Conservation (phyloP, 2,888 invertebrate genomes). For the Camptogramma bilineatum region DNA sequence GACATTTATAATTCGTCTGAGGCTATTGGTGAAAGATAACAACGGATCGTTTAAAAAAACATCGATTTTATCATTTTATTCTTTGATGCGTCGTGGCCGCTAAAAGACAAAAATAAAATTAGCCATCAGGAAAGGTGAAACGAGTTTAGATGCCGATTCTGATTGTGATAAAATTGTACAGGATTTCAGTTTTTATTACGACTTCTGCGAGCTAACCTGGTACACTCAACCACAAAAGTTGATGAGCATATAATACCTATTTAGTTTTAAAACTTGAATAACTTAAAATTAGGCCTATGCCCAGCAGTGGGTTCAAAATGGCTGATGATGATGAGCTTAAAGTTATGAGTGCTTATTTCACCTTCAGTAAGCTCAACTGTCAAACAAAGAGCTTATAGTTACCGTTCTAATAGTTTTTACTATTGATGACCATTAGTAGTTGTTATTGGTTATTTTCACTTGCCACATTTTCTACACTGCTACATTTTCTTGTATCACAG, state of each 20-base stretch:
- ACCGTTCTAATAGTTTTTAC: too few relatives aligned
- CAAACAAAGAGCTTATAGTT: too few relatives aligned
- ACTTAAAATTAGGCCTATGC: too few relatives aligned
- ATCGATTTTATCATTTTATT: constrained; percentile 24
- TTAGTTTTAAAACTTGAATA: too few relatives aligned
- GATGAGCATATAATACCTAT: background rate
- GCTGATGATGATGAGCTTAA: too few relatives aligned
- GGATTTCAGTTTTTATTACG: constrained; percentile 6
- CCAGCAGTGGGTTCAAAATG: too few relatives aligned
- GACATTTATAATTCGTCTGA: background rate
- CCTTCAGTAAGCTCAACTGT: too few relatives aligned
- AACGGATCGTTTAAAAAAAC: constrained; percentile 20
- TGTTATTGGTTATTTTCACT: too few relatives aligned
- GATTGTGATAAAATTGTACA: constrained; percentile 13
- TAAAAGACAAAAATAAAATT: constrained; percentile 27
- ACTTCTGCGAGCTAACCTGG: background rate
- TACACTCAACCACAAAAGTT: background rate
- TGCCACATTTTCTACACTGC: too few relatives aligned
- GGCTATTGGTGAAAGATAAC: constrained; percentile 15
- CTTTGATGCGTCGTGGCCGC: constrained; percentile 23
- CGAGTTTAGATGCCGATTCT: constrained; percentile 20
- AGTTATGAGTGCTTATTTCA: too few relatives aligned
- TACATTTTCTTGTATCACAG: too few relatives aligned
- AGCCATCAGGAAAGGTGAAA: constrained; percentile 17
- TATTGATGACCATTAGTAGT: too few relatives aligned